Conservation (phyloP, 2,113 vertebrate genomes). For the Podarcis cretensis region DNA sequence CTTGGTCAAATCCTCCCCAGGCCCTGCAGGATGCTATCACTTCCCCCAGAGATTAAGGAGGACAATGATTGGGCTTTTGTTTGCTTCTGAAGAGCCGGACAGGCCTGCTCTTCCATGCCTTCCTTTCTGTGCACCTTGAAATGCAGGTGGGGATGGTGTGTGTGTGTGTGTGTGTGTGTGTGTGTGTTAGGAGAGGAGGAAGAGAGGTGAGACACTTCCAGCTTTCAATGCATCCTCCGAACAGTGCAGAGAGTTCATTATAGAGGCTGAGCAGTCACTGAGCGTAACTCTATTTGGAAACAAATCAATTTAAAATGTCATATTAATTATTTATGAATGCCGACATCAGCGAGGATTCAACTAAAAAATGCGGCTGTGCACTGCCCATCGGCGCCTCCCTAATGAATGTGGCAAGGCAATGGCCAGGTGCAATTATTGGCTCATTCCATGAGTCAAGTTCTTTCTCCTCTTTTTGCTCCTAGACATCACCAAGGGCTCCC, state of each 20-base stretch:
- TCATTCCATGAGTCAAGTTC: slow-evolving; percentile 13
- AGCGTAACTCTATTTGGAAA: slow-evolving; percentile 62
- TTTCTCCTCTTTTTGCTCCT: no score
- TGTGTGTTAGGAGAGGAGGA: no score
- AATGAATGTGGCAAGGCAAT: slow-evolving; percentile 55
- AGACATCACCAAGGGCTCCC: background rate
- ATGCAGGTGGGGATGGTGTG: background rate
- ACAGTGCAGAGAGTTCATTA: slow-evolving; percentile 34
- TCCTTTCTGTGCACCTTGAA: slow-evolving; percentile 40
- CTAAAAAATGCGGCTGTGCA: slow-evolving; percentile 48
- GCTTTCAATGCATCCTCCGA: background rate
- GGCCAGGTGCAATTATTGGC: slow-evolving; percentile 66
- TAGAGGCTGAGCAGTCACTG: slow-evolving; percentile 41
- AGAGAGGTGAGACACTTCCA: slow-evolving; percentile 32
- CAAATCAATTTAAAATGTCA: slow-evolving; percentile 70
- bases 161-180: no score
- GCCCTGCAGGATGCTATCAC: rapidly evolving
- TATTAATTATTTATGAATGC: slow-evolving; percentile 77
- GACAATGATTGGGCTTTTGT: slow-evolving; percentile 16
- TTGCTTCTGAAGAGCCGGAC: slow-evolving; percentile 28
- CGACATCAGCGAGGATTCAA: slow-evolving; percentile 60
- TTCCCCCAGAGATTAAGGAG: rapidly evolving
- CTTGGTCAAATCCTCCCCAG: background rate
- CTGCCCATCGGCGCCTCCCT: slow-evolving; percentile 52
- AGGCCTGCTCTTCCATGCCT: slow-evolving; percentile 5